phyloP scores from a whole-genome alignment of 2,113 vertebrate genomes.

The Saimiri boliviensis region DNA sequence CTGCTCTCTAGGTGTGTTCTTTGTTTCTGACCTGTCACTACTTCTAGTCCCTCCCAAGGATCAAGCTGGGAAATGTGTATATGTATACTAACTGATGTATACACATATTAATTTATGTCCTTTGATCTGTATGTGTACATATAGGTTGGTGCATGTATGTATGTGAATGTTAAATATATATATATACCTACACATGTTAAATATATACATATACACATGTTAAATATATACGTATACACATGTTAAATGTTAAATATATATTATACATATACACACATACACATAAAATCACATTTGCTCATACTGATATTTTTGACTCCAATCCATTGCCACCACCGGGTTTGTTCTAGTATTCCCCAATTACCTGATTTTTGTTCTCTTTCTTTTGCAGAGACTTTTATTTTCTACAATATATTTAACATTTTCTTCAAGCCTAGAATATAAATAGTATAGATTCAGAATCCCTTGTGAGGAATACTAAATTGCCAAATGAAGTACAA shows the following conservation, averaged over 20 bases:
- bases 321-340: background rate
- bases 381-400: background rate
- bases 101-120: background rate
- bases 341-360: background rate
- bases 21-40: background rate
- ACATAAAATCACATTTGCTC: background rate
- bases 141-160: background rate
- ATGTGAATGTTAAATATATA: background rate
- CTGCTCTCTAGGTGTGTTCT: background rate
- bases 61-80: background rate
- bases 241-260: too few relatives aligned
- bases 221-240: background rate
- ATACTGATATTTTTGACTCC: background rate
- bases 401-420: background rate
- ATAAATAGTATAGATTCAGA: background rate
- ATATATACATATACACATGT: background rate
- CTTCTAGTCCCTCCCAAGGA: background rate
- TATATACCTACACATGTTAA: background rate
- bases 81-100: background rate
- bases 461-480: background rate
- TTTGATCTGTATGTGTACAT: background rate
- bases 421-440: background rate
- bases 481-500: background rate
- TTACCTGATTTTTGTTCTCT: background rate
- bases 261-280: background rate